Evolutionary conservation across 2,113 vertebrate species (phyloP).

Genomic region (Megaptera novaeangliae): DNA sequence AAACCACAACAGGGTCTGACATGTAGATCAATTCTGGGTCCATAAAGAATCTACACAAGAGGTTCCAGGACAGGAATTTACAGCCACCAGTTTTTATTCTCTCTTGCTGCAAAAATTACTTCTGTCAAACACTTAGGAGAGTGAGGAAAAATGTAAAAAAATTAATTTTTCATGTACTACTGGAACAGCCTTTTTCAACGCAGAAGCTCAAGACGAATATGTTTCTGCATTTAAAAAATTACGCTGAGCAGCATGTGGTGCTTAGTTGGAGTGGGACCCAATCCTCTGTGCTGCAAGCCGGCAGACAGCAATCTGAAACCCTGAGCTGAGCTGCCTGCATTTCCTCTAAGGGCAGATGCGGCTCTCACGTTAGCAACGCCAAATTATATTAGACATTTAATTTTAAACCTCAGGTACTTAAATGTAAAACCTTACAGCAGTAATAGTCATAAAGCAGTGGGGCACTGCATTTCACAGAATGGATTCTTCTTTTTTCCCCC

Average conservation of each 20-base stretch:
- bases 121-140: conserved; percentile 85
- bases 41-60: conserved; percentile 86
- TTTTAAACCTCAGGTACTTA: conserved; percentile 84
- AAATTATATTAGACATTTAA: conserved; percentile 85
- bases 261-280: conserved; percentile 58
- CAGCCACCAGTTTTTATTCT: conserved; percentile 83
- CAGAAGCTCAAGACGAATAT: conserved; percentile 72
- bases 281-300: neutral
- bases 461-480: conserved; percentile 78
- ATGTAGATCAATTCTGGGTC: conserved; percentile 86
- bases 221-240: conserved; percentile 76
- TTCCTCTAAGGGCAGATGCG: conserved; percentile 78
- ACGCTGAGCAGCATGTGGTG: conserved; percentile 62
- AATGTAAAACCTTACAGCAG: conserved; percentile 80
- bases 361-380: conserved; percentile 77
- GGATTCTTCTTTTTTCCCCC: conserved; percentile 71
- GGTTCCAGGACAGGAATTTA: conserved; percentile 81
- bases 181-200: conserved; percentile 66
- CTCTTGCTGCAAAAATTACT: conserved; percentile 85
- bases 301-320: conserved; percentile 76
- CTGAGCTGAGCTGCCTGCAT: conserved; percentile 74
- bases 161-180: conserved; percentile 83
- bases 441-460: conserved; percentile 82
- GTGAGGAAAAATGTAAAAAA: conserved; percentile 75
- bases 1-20: conserved; percentile 85